A percentile compares a stretch with the other conserved stretches of the same genome.
phyloP scores from a whole-genome alignment of 1,140 invertebrate species.

The Caenorhabditis elegans region WBcel235 BX284602.5:10707501-10708000 shows the following conservation, averaged over 20 bases:
- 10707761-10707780: constrained; percentile 14
- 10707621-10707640: constrained; percentile 9
- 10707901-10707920: constrained; percentile 12
- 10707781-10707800: constrained; percentile 29
- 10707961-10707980: constrained; percentile 16
- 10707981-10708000: constrained; percentile 1
- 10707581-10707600: constrained; percentile 28
- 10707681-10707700: constrained; percentile 16
- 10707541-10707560: constrained; percentile 36
- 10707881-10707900: constrained; percentile 32
- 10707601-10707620: background rate
- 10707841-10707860: background rate
- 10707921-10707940: background rate
- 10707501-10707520: constrained; percentile 35
- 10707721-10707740: constrained; percentile 23
- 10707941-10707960: constrained; percentile 7
- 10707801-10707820: background rate
- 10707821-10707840: constrained; percentile 19
- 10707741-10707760: constrained; percentile 11
- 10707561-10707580: constrained; percentile 28
- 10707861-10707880: background rate
- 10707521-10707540: constrained; percentile 30
- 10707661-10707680: constrained; percentile 26
- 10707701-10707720: background rate
- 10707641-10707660: background rate